Evolutionary conservation across 2,797 vertebrate species (phyloP), one percentile per base, ranked within the genome.

Genomic region (Spea hammondii): DNA sequence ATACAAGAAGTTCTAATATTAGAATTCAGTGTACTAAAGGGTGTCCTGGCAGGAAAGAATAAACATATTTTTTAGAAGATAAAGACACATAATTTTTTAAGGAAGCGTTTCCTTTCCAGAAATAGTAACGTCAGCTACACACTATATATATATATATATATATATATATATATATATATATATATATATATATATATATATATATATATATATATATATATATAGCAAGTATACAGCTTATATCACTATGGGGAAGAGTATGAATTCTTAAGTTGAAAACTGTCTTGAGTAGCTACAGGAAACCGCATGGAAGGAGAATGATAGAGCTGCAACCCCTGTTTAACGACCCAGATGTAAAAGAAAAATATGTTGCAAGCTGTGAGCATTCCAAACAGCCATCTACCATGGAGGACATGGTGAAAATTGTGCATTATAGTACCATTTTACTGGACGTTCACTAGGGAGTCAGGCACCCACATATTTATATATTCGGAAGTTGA

Each of bases 331-430:
- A 67, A 5, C 46, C 64, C 8, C 44, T 67, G 65, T 67, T 14
- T 69, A 6, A 14, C 46, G 12, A 68, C 12, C 65, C 65, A 69
- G 67, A 69, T 69, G 67, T 69, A 32, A 32, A 32, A 32, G 32
- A 32, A 32, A 1, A 32, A 32, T 32, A 32, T 32, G 2, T 32
- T 32, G 32, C 32, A 32, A 32, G 32, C 32, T 32, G 3, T 32
- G 32, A 32, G 32, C 32, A 3, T 32, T 32, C 32, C 32, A 32
- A 32, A 32, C 2, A 32, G 32, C 32, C 32, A 32, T 32, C 32
- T 32, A 32, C 32, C 32, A 32, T 3, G 32, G 32, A 32, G 32
- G 32, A 2, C 32, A 32, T 32, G 32, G 32, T 32, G 32, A 32
- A 32, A 32, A 32, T 32, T 32, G 32, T 32, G 32, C 32, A 32